Percentiles rank a stretch among this genome's conserved stretches.
These are phyloP conservation scores for Pachyseris speciosa DNA, from an alignment of 64 coral and sea anemone genomes.

Conservation along the genomic window DNA sequence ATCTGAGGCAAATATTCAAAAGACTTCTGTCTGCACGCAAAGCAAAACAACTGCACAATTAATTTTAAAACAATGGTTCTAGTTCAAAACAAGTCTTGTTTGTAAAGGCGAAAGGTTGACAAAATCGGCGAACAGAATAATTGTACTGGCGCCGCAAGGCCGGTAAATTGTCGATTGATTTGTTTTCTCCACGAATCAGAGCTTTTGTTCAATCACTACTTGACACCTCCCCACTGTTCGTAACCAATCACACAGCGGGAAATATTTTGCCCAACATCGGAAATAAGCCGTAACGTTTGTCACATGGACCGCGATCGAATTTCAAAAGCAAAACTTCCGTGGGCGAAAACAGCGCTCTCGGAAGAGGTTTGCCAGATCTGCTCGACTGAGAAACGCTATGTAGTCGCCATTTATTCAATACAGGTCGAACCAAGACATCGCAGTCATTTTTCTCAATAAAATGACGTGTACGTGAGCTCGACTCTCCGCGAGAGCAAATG, in stretches of 20 bases:
- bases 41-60: conserved; percentile 20
- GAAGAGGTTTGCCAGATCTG: conserved; percentile 18
- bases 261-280: background rate
- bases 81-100: conserved; percentile 3
- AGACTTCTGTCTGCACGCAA: background rate
- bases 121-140: background rate
- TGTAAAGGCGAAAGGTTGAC: background rate
- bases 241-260: conserved; percentile 4
- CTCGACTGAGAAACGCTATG: background rate
- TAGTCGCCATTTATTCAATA: background rate
- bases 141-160: background rate
- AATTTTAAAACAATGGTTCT: conserved; percentile 3
- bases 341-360: background rate
- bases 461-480: background rate
- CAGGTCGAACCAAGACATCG: background rate
- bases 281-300: background rate
- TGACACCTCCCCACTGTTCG: background rate
- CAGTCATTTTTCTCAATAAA: background rate
- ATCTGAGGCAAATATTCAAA: background rate
- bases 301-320: conserved; percentile 16
- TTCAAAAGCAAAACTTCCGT: conserved; percentile 13
- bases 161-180: background rate
- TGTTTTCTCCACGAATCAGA: conserved; percentile 30
- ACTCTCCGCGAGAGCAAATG: background rate
- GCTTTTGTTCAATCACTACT: background rate